Conservation (phyloP, 2,113 vertebrate genomes). For the Eulemur rufifrons region DNA sequence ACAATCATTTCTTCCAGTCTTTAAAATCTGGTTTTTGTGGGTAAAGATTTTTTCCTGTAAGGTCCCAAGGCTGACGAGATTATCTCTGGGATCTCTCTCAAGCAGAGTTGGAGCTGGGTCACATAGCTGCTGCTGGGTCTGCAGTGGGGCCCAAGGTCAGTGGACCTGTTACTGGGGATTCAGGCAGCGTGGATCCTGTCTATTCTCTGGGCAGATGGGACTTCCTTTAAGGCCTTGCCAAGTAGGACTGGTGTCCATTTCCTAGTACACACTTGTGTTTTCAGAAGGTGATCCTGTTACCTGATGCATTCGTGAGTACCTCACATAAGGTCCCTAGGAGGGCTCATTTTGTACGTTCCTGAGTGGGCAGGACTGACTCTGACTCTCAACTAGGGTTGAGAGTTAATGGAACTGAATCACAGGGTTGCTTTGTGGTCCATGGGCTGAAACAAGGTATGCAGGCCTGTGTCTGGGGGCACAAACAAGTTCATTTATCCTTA, state of each 20-base stretch:
- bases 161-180: background rate
- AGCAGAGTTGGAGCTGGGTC: background rate
- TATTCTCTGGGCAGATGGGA: background rate
- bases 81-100: background rate
- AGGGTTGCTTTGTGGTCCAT: background rate
- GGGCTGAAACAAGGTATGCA: background rate
- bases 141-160: background rate
- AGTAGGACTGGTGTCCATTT: background rate
- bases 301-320: background rate
- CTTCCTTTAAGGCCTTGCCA: background rate
- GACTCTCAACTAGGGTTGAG: background rate
- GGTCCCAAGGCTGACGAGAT: background rate
- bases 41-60: background rate
- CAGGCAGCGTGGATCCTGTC: background rate
- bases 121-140: background rate
- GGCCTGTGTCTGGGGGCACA: background rate
- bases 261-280: background rate
- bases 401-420: background rate
- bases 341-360: background rate
- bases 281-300: background rate
- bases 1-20: background rate
- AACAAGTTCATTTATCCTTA: background rate
- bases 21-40: background rate
- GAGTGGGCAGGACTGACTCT: background rate
- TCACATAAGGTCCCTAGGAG: background rate